These are phyloP conservation scores for Silurus asotus DNA, from an alignment of 2,113 vertebrate species.

Conservation along the genomic window DNA sequence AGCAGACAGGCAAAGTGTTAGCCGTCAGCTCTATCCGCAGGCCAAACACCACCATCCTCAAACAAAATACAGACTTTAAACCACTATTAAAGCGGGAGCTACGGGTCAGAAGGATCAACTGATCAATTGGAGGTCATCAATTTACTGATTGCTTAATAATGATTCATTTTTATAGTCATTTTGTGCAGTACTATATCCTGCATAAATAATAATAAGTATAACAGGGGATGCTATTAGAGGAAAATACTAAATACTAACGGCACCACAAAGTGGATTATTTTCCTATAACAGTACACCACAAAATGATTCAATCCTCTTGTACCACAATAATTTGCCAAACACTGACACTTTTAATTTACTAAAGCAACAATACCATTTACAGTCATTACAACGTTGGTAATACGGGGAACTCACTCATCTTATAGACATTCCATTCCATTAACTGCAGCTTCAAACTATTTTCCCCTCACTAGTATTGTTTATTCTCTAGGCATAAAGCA, in stretches of 20 bases:
- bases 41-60: conserved; percentile 44
- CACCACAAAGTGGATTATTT: background rate
- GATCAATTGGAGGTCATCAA: background rate
- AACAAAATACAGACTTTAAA: conserved; percentile 54
- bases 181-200: background rate
- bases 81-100: conserved; percentile 31
- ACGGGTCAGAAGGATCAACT: background rate
- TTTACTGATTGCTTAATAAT: background rate
- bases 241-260: background rate
- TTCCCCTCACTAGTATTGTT: background rate
- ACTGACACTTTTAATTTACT: background rate
- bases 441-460: background rate
- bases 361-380: background rate
- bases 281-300: background rate
- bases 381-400: background rate
- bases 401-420: background rate
- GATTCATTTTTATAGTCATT: background rate
- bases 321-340: background rate
- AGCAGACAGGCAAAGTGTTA: conserved; percentile 23
- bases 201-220: background rate
- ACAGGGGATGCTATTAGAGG: background rate
- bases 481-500: background rate
- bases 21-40: conserved; percentile 34
- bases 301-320: background rate
- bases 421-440: background rate